Evolutionary conservation across 2,888 invertebrate species (phyloP).

Genomic region (Monoplex corrugatus): DNA sequence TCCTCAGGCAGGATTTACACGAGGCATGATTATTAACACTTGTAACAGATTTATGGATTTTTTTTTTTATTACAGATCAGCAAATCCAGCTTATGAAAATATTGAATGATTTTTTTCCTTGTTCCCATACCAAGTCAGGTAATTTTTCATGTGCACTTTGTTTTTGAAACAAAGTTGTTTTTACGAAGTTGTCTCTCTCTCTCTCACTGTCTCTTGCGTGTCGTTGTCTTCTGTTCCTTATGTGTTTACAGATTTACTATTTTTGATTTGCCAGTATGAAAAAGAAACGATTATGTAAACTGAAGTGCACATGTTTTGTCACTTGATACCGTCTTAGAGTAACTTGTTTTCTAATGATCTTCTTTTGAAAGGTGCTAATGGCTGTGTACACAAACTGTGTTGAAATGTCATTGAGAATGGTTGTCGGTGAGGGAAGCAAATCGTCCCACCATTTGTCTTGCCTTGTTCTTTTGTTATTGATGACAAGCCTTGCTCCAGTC

Average conservation of each 20-base stretch:
- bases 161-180: not conserved
- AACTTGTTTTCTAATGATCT: not conserved
- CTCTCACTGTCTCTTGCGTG: no score
- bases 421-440: not conserved
- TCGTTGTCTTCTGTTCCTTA: no score
- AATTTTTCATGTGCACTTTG: no score
- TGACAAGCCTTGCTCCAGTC: not conserved
- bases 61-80: not conserved
- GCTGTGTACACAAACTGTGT: constrained; percentile 3
- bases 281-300: not conserved
- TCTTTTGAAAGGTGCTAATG: constrained; percentile 17
- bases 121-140: not conserved
- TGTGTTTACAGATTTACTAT: not conserved
- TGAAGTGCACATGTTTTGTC: not conserved
- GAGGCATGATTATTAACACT: not conserved
- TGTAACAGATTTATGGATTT: not conserved
- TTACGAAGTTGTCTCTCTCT: not conserved
- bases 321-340: not conserved
- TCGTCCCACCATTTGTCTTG: not conserved
- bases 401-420: not conserved
- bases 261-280: not conserved
- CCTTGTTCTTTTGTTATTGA: not conserved
- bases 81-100: not conserved
- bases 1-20: not conserved
- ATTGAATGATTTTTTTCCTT: not conserved